Base-by-base conservation (phyloP, 2,113 vertebrate genomes). In the Sinocyclocheilus maitianheensis region DNA sequence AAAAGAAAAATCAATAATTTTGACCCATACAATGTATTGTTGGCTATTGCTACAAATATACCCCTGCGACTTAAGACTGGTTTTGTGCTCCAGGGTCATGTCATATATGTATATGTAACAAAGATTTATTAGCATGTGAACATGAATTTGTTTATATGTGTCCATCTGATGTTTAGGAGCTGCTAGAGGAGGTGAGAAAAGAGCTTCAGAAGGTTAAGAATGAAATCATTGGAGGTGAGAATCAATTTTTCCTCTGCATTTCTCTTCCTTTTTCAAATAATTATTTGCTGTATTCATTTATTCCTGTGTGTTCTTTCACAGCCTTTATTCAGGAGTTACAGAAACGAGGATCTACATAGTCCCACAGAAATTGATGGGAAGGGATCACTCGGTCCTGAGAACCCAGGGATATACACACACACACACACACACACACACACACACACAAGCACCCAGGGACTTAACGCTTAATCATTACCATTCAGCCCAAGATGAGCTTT, bases 161-260 rank as follows among this genome's bases (percentile, higher is more conserved):
- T 60, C 5, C 13, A 3, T 76, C 6, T 83, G 51, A 48, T 84
- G 65, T 93, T 71, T 87, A 98, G 97, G 97, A 98, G 87, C 94
- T 98, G 78, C 91, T 98, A 81, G 96, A 98, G 84, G 97, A 97
- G 87, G 96, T 98, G 92, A 94, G 96, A 84, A 96, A 96, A 90
- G 97, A 98, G 87, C 86, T 98, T 40, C 97, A 96, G 93, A 98
- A 97, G 91, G 93, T 98, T 83, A 98, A 98, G 89, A 96, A 98
- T 75, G 97, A 98, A 92, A 98, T 98, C 58, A 97, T 98, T 72
- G 95, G 95, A 94, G 96, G 97, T 94, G 34, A 91, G 85, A 78
- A 55, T 20, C 1, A 10, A 30, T 1, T 40, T 71, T 20, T 71
- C 9, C 30, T 46, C 16, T 37, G 14, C 34, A 34, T 46, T 46